These are phyloP conservation scores for Montipora capitata DNA, from an alignment of 92 coral and sea anemone species.

Conservation along the genomic window DNA sequence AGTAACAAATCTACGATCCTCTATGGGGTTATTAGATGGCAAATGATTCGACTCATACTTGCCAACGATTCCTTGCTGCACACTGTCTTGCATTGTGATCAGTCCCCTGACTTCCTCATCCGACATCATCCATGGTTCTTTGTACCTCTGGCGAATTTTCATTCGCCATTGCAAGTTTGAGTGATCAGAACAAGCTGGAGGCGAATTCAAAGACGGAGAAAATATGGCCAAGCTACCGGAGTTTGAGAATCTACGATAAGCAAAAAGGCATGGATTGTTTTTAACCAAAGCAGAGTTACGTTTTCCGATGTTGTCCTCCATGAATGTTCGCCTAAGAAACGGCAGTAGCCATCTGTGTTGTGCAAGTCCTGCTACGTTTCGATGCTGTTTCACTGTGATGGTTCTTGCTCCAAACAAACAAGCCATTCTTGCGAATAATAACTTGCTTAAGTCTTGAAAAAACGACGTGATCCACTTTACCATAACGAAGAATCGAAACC, in stretches of 20 bases:
- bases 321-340: not conserved
- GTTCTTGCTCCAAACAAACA: not conserved
- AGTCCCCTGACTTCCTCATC: conserved; percentile 82
- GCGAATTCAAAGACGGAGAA: not conserved
- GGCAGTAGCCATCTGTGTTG: not conserved
- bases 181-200: not conserved
- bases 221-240: conserved; percentile 3
- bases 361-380: not conserved
- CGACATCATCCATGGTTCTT: conserved; percentile 94
- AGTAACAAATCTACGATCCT: conserved; percentile 88
- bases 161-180: not conserved
- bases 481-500: too few relatives aligned
- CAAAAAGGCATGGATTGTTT: not conserved
- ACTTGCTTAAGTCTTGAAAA: conserved; percentile 16
- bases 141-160: conserved; percentile 22
- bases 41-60: conserved; percentile 86
- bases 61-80: conserved; percentile 76
- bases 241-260: not conserved
- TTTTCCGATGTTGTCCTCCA: not conserved
- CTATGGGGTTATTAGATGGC: conserved; percentile 86
- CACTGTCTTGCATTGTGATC: conserved; percentile 72
- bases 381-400: not conserved
- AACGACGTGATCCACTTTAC: conserved; percentile 21
- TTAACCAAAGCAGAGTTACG: not conserved
- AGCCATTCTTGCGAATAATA: not conserved